Evolutionary conservation across 1,140 invertebrate genomes (phyloP).

Genomic region (Pentalonia nigronervosa): DNA sequence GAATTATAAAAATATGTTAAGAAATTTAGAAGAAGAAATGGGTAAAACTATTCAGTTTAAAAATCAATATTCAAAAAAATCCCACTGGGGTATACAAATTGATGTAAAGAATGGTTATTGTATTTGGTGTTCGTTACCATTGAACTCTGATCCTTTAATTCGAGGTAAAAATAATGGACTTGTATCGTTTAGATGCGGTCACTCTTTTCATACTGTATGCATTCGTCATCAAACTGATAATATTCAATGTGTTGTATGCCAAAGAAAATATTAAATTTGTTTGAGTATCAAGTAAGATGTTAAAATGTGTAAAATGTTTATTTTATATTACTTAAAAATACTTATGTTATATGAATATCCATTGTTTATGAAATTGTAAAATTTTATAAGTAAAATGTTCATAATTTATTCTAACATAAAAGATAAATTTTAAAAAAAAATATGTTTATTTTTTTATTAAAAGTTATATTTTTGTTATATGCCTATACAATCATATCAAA

Average conservation of each 20-base stretch:
- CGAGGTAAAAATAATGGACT: slow-evolving; percentile 59
- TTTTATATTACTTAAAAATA: background rate
- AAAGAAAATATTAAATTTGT: slow-evolving; percentile 8
- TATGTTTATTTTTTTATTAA: slow-evolving; percentile 9
- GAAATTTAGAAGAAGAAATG: slow-evolving; percentile 30
- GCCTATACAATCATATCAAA: background rate
- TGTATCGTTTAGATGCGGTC: slow-evolving; percentile 61
- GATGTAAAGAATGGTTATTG: slow-evolving; percentile 60
- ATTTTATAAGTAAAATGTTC: background rate
- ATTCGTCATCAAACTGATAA: slow-evolving; percentile 58
- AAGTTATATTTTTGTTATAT: slow-evolving; percentile 20
- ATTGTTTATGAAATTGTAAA: too few species aligned
- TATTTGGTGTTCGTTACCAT: slow-evolving; percentile 60
- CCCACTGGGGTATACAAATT: slow-evolving; percentile 61
- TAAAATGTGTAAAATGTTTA: too few species aligned
- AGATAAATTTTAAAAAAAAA: background rate
- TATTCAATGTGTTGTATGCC: slow-evolving; percentile 42
- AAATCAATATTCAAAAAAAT: slow-evolving; percentile 45
- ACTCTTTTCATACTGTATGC: slow-evolving; percentile 61
- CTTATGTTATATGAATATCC: background rate
- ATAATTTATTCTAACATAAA: background rate
- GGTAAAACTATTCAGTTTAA: background rate
- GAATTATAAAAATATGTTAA: slow-evolving; percentile 8
- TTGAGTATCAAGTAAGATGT: background rate
- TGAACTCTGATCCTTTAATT: slow-evolving; percentile 60